Evolutionary conservation across 2,113 vertebrate species (phyloP), one percentile per base, ranked within the genome.

Genomic region (Sander vitreus): DNA sequence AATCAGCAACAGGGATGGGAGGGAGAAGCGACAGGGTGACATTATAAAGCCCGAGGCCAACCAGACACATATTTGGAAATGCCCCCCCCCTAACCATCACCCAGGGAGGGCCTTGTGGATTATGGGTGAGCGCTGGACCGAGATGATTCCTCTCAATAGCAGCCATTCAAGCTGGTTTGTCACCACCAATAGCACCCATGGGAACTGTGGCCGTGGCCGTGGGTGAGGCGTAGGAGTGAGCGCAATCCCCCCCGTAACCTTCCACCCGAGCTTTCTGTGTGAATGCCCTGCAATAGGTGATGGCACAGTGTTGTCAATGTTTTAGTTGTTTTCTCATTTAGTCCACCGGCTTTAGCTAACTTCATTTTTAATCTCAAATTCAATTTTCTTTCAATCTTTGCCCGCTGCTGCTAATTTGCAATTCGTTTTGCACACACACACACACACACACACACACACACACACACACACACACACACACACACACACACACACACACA

Each of bases 51-150:
- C 72, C 6, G 43, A 72, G 80, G 91, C 81, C 73, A 76, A 73
- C 57, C 78, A 85, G 67, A 81, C 77, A 83, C 83, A 73, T 84
- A 87, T 72, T 76, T 50, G 12, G 60, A 57, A 77, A 69, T 67
- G 13, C 73, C 33, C 67, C 63, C 63, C 60, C 48, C 39, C 85
- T 75, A 48, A 74, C 89, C 90, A 88, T 92, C 88, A 91, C 77
- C 71, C 78, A 51, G 68, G 59, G 64, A 81, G 63, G 78, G 85
- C 47, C 68, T 23, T 73, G 81, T 78, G 80, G 84, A 94, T 92
- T 93, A 85, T 89, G 92, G 87, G 74, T 68, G 85, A 86, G 82
- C 93, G 58, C 62, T 93, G 87, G 88, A 92, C 89, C 90, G 91
- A 88, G 84, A 94, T 85, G 89, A 94, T 92, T 85, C 90, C 62